phyloP scores from a whole-genome alignment of 2,113 vertebrate genomes.

The Synodontis membranacea region DNA sequence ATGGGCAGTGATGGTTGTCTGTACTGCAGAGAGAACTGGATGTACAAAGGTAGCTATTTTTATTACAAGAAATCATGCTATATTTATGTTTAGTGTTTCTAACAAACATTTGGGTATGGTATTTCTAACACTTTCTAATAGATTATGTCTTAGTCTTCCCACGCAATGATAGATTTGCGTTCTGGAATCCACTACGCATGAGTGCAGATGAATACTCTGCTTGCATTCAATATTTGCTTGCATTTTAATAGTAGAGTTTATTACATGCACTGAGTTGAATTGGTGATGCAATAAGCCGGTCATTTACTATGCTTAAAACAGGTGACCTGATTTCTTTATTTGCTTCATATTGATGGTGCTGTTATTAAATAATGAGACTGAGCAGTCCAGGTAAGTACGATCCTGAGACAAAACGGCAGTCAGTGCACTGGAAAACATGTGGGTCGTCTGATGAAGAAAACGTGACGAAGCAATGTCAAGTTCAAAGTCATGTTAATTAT shows the following conservation, averaged over 20 bases:
- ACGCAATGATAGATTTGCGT: not conserved
- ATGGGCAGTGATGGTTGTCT: not conserved
- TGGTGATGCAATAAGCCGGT: not conserved
- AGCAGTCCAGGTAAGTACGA: too few species aligned
- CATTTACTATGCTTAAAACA: not conserved
- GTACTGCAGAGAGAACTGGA: not conserved
- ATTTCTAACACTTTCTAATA: not conserved
- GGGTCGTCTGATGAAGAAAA: too few species aligned
- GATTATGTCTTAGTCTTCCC: not conserved
- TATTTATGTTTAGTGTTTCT: not conserved
- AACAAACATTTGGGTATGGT: not conserved
- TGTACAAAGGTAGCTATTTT: not conserved
- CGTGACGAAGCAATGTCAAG: too few species aligned
- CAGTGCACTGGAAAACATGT: too few species aligned
- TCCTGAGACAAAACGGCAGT: too few species aligned
- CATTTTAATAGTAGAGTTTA: not conserved
- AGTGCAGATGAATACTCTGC: not conserved
- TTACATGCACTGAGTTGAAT: not conserved
- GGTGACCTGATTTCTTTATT: not conserved
- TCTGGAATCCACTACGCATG: not conserved
- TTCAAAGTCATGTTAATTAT: too few species aligned
- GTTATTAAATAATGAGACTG: too few species aligned
- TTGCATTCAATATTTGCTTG: not conserved
- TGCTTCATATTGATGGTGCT: too few species aligned
- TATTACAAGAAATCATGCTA: not conserved